phyloP scores from a whole-genome alignment of 2,113 vertebrate species.

The Apeltes quadracus region DNA sequence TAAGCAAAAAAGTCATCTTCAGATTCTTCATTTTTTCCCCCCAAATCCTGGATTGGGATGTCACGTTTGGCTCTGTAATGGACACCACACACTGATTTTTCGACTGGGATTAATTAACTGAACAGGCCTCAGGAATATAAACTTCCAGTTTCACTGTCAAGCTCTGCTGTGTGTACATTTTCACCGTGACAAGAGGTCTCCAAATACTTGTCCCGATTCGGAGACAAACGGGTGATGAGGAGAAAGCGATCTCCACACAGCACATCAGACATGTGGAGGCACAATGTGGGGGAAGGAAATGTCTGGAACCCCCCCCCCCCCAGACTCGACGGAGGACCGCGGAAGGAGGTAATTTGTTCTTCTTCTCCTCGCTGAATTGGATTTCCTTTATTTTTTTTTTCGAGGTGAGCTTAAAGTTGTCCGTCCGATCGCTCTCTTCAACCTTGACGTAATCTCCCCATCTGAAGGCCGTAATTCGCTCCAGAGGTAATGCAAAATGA shows the following conservation, averaged over 20 bases:
- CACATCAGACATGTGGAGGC: conserved; percentile 51
- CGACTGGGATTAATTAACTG: conserved; percentile 73
- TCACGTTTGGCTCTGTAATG: conserved; percentile 58
- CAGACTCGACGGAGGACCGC: conserved; percentile 57
- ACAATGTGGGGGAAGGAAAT: conserved; percentile 70
- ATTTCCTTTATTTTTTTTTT: conserved; percentile 73
- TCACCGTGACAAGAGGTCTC: conserved; percentile 62
- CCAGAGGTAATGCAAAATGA: conserved; percentile 77
- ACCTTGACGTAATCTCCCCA: conserved; percentile 72
- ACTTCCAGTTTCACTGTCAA: conserved; percentile 67
- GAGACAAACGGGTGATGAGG: conserved; percentile 63
- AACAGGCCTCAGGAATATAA: conserved; percentile 67
- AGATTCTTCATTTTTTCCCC: conserved; percentile 35
- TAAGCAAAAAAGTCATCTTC: background rate
- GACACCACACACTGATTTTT: conserved; percentile 53
- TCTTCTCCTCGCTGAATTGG: conserved; percentile 70
- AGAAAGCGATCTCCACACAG: conserved; percentile 38
- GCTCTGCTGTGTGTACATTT: conserved; percentile 48
- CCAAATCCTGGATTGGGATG: conserved; percentile 49
- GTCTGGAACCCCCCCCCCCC: conserved; percentile 59
- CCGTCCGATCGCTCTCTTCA: conserved; percentile 61
- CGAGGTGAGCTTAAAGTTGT: conserved; percentile 72
- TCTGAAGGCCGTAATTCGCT: conserved; percentile 70
- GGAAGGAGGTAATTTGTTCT: conserved; percentile 65
- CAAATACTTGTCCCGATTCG: conserved; percentile 53